Percentiles rank a stretch among this genome's conserved stretches.
phyloP scores from a whole-genome alignment of 2,888 invertebrate genomes.

The Conomelus anceps region DNA sequence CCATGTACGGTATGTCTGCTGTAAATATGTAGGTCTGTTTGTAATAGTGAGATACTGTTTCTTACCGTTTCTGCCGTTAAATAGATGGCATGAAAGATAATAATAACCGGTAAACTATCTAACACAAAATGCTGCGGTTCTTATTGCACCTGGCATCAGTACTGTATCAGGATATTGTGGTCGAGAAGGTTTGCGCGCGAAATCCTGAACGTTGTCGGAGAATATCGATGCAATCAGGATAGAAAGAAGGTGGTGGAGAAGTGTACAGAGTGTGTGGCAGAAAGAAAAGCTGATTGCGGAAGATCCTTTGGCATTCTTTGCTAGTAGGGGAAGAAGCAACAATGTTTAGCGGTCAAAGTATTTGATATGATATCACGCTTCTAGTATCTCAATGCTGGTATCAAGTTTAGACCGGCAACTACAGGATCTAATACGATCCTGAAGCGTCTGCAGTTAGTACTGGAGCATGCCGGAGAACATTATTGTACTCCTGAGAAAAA shows the following conservation, averaged over 20 bases:
- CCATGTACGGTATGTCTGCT: background rate
- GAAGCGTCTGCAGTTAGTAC: background rate
- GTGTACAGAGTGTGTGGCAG: background rate
- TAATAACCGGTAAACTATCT: background rate
- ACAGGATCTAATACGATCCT: background rate
- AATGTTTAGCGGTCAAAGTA: background rate
- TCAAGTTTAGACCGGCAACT: background rate
- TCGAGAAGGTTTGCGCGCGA: background rate
- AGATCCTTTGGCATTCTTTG: background rate
- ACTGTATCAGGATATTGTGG: background rate
- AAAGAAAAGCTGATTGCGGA: background rate
- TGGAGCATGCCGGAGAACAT: background rate
- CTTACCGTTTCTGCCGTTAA: background rate
- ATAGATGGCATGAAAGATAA: background rate
- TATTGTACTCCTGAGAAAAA: background rate
- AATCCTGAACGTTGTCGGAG: background rate
- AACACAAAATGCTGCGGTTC: background rate
- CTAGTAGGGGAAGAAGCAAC: background rate
- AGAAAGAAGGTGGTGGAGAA: background rate
- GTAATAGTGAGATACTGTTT: background rate
- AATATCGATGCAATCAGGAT: background rate
- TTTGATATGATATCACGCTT: background rate
- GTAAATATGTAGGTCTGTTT: background rate
- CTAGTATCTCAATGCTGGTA: background rate
- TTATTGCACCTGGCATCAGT: background rate